Evolutionary conservation across 1,140 invertebrate genomes (phyloP), one percentile per base, ranked within the genome.

Genomic region (Calliphora vicina): DNA sequence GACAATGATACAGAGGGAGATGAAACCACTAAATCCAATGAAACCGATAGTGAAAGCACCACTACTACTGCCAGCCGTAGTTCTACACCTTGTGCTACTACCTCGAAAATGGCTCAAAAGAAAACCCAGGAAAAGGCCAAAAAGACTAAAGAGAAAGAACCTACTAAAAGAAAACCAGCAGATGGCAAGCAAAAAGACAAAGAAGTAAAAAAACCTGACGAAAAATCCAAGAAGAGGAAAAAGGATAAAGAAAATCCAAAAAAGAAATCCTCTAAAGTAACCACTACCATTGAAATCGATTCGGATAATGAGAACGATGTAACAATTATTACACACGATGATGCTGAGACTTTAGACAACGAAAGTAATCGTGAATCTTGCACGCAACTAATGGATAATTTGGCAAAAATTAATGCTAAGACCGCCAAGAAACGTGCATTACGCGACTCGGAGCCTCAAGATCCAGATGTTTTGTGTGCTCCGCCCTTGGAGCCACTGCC

Each of bases 321-420:
- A 1, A 25, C 67, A 8, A 42, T 73, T 43, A 50, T 80, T n/a
- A 74, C 76, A 67, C 76, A 61, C 0, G 84, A 84, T 0, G 71
- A 83, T 26, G 80, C 35, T 27, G 76, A 81, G 29, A 35, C 83
- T 12, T 57, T 84, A 9, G 82, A 84, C n/a, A 20, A 84, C 78
- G 84, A 84, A 83, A 84, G 84, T 61, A 61, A 81, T 80, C 57
- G 45, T 23, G 71, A 81, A 23, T 72, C 84, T 35, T 72, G 67
- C 42, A 71, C 86, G 76, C 82, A 85, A 82, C 9, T 82, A 17
- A 81, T 85, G 61, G 78, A 83, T 61, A 82, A 78, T 42, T 72
- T 85, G 4, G 76, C 43, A 23, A 83, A 61, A 80, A 83, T 71
- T 23, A 80, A 35, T 83, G 45, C 45, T 8, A 84, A 25, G 82